phyloP scores from a whole-genome alignment of 2,888 invertebrate species.

The Drosophila incognita region DNA sequence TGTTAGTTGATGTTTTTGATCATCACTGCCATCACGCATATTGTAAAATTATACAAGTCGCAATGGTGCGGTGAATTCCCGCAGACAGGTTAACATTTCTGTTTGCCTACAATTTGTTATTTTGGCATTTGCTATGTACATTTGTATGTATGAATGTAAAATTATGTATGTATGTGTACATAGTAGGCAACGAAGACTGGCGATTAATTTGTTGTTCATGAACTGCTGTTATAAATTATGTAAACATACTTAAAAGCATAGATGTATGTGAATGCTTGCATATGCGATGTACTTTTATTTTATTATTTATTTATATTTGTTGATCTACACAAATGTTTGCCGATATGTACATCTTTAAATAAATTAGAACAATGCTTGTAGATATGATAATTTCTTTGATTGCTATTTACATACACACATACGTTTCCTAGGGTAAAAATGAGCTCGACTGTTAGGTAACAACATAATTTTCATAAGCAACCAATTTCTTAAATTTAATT shows the following conservation, averaged over 20 bases:
- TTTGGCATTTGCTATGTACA: constrained; percentile 11
- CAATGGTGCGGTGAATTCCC: constrained; percentile 62
- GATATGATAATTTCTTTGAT: constrained; percentile 1
- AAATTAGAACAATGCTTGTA: not conserved
- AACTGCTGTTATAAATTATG: constrained; percentile 12
- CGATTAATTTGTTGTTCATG: constrained; percentile 26
- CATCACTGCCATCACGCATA: constrained; percentile 26
- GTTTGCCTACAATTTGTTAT: constrained; percentile 45
- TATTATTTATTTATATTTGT: not conserved
- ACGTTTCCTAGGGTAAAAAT: not conserved
- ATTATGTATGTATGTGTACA: constrained; percentile 1
- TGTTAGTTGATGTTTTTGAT: constrained; percentile 20
- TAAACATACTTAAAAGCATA: not conserved
- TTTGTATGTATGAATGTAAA: not conserved
- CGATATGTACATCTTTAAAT: not conserved
- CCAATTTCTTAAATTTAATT: not conserved
- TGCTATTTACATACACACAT: not conserved
- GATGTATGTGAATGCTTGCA: constrained; percentile 1
- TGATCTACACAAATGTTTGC: not conserved
- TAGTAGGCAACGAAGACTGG: constrained; percentile 9
- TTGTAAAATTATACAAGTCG: constrained; percentile 35
- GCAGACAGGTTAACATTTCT: constrained; percentile 58
- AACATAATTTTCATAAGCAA: not conserved
- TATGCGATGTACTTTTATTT: not conserved
- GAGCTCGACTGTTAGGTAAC: not conserved